Percentiles rank a stretch among this genome's conserved stretches.
phyloP scores from a whole-genome alignment of 64 coral and sea anemone species.

The Exaiptasia diaphana region DNA sequence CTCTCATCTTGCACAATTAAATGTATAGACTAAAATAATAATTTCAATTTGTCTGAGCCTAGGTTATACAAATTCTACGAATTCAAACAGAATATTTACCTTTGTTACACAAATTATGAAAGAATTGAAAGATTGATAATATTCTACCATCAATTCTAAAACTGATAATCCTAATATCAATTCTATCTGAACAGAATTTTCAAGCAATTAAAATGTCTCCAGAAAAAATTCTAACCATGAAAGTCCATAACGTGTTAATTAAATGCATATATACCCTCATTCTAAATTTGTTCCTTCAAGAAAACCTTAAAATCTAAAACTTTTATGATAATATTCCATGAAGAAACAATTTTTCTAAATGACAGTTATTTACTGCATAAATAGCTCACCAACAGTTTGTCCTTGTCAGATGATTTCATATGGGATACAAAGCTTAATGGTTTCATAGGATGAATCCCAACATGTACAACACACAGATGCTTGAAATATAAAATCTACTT shows the following conservation, averaged over 20 bases:
- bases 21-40: too few species aligned
- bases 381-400: not conserved
- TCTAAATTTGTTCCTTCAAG: not conserved
- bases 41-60: too few species aligned
- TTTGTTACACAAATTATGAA: too few species aligned
- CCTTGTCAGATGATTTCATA: constrained; percentile 7
- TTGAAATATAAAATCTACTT: not conserved
- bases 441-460: not conserved
- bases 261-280: not conserved
- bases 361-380: not conserved
- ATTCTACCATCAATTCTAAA: not conserved
- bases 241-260: not conserved
- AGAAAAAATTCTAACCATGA: not conserved
- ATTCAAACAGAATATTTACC: too few species aligned
- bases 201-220: not conserved
- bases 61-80: too few species aligned
- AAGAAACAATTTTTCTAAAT: too few species aligned
- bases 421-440: not conserved
- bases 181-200: not conserved
- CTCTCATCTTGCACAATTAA: too few species aligned
- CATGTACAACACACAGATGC: not conserved
- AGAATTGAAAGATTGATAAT: not conserved
- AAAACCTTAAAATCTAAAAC: not conserved
- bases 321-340: not conserved
- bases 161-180: not conserved